These are phyloP conservation scores for Polymixis flavicincta DNA, from an alignment of 2,888 invertebrate species.

Conservation along the genomic window DNA sequence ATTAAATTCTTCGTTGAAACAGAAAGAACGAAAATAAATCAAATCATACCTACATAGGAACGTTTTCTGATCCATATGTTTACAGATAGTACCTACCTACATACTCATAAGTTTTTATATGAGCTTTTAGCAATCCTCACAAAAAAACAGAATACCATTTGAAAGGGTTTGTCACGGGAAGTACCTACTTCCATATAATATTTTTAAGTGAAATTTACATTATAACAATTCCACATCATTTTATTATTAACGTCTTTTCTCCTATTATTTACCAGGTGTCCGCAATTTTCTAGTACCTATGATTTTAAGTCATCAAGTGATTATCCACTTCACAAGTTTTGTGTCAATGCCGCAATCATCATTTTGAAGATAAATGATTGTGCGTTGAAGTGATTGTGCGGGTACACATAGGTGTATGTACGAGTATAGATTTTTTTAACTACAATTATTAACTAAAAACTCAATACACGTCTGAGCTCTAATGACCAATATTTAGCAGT, in stretches of 20 bases:
- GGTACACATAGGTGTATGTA: neutral
- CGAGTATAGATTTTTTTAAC: neutral
- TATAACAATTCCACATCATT: neutral
- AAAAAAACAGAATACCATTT: neutral
- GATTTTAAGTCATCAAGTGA: slow-evolving; percentile 8
- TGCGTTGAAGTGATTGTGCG: slow-evolving; percentile 1
- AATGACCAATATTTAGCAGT: neutral
- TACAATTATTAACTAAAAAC: neutral
- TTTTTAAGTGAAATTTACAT: neutral
- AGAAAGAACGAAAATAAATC: too few species aligned
- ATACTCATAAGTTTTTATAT: neutral
- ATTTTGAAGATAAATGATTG: slow-evolving; percentile 30
- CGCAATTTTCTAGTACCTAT: neutral
- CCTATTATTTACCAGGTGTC: neutral
- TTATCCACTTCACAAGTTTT: slow-evolving; percentile 30
- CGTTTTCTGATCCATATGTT: too few species aligned
- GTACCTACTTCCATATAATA: neutral
- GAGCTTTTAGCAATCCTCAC: neutral
- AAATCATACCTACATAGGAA: too few species aligned
- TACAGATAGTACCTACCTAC: neutral
- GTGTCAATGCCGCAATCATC: slow-evolving; percentile 52
- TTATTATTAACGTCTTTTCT: neutral
- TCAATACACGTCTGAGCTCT: neutral
- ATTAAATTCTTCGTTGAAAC: neutral
- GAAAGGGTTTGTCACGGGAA: neutral